Evolutionary conservation across 2,113 vertebrate genomes (phyloP), one percentile per base, ranked within the genome.

Genomic region (Indicator indicator): DNA sequence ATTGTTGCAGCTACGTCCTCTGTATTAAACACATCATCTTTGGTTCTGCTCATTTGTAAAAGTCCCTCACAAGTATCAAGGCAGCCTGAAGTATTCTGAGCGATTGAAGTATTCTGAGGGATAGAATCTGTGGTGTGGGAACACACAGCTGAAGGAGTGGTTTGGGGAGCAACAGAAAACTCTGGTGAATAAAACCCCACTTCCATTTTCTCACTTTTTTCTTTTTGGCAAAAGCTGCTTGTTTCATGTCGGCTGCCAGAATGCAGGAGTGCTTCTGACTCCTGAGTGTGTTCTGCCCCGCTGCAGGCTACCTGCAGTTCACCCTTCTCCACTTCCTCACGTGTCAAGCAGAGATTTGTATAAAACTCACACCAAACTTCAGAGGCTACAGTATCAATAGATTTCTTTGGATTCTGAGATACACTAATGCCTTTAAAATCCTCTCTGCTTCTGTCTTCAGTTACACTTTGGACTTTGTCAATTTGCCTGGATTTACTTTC

Each of bases 401-500:
- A 42, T 67, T 88, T 95, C 69, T 83, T 89, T 86, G 91, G 62
- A 81, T 59, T 95, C 67, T 87, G 94, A 81, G 67, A 30, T 9
- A 88, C 26, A 86, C 7, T 19, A 28, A 55, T 27, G 38, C 20
- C 90, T 94, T 97, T 89, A 64, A 91, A 90, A 63, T 87, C 83
- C 33, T 86, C 64, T 42, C 16, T 42, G 21, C 58, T 80, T 58
- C 28, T 86, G 26, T 90, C 79, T 62, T 84, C 78, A 74, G 52
- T 60, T 67, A 89, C 40, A 33, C 83, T 68, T 74, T 89, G 63
- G n/a, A 74, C 50, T 73, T 90, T 33, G 19, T 18, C 82, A 63
- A 12, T 86, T 50, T 97, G 88, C 50, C 63, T 92, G 62, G 93
- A 91, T 91, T 97, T 97, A 5, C 96, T 95, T 98, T 97, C 96